Percentiles rank a stretch among this genome's conserved stretches.
Conservation (phyloP, 2,113 vertebrate species). For the Nannospalax galili region DNA sequence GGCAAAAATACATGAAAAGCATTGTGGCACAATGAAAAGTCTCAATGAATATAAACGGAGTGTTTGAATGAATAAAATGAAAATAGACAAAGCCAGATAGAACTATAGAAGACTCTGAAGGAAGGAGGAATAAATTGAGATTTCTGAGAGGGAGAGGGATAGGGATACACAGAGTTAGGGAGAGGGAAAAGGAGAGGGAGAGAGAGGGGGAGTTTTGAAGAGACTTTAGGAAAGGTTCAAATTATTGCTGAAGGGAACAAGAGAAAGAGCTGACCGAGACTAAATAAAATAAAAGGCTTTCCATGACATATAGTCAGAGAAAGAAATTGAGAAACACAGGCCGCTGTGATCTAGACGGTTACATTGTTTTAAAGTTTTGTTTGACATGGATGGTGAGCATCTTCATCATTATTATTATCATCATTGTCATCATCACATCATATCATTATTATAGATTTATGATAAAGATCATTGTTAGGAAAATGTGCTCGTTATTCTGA, state of each 20-base stretch:
- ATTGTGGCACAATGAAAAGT: too few relatives aligned
- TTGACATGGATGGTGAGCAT: neutral
- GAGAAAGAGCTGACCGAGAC: neutral
- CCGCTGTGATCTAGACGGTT: neutral
- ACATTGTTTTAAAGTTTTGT: neutral
- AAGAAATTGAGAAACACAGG: neutral
- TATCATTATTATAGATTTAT: neutral
- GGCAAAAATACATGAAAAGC: too few relatives aligned
- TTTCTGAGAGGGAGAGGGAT: neutral
- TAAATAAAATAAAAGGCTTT: neutral
- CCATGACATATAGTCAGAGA: neutral
- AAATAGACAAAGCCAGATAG: too few relatives aligned
- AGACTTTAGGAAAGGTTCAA: neutral
- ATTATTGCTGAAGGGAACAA: neutral
- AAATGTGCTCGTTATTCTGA: neutral
- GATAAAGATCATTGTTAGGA: constrained; percentile 1
- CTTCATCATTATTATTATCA: too few relatives aligned
- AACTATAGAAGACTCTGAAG: neutral
- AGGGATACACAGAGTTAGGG: neutral
- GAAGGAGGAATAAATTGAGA: neutral
- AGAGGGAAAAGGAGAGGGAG: neutral
- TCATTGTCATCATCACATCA: too few relatives aligned
- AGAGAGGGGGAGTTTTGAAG: neutral
- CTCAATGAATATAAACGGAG: too few relatives aligned
- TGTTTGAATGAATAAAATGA: too few relatives aligned